A percentile compares a stretch with the other conserved stretches of the same genome.
Evolutionary conservation across 2,113 vertebrate species (phyloP).

Genomic region (Callithrix jacchus): DNA sequence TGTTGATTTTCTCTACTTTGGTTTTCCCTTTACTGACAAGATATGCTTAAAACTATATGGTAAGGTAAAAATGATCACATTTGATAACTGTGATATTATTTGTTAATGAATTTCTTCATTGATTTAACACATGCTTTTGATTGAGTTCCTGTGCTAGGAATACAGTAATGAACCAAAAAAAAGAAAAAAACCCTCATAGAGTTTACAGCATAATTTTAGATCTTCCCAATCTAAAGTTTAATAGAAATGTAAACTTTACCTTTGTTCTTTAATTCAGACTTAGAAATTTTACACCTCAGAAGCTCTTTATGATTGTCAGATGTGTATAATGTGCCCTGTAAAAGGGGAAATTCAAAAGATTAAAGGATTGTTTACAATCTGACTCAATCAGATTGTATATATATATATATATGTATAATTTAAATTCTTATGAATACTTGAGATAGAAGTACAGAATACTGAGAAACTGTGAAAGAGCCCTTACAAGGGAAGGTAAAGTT

Average conservation of each 20-base stretch:
- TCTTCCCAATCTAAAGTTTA: neutral
- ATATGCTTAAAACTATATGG: neutral
- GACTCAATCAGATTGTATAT: neutral
- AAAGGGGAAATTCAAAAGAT: neutral
- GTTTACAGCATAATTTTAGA: neutral
- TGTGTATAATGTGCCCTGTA: neutral
- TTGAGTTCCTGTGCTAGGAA: neutral
- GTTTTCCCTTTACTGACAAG: neutral
- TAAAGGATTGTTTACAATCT: neutral
- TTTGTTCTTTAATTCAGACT: neutral
- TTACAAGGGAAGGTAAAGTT: neutral
- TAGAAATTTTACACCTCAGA: neutral
- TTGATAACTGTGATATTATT: neutral
- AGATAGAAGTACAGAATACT: neutral
- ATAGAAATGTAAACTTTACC: neutral
- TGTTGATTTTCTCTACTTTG: neutral
- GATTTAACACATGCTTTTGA: neutral
- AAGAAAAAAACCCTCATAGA: neutral
- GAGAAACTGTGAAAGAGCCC: neutral
- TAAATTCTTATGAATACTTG: neutral
- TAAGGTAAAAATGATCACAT: neutral
- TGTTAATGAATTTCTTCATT: neutral
- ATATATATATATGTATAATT: too few relatives aligned
- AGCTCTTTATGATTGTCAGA: neutral
- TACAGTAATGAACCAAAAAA: neutral